These are phyloP conservation scores for Scyliorhinus canicula DNA, from an alignment of 2,797 vertebrate genomes.

Conservation along the genomic window DNA sequence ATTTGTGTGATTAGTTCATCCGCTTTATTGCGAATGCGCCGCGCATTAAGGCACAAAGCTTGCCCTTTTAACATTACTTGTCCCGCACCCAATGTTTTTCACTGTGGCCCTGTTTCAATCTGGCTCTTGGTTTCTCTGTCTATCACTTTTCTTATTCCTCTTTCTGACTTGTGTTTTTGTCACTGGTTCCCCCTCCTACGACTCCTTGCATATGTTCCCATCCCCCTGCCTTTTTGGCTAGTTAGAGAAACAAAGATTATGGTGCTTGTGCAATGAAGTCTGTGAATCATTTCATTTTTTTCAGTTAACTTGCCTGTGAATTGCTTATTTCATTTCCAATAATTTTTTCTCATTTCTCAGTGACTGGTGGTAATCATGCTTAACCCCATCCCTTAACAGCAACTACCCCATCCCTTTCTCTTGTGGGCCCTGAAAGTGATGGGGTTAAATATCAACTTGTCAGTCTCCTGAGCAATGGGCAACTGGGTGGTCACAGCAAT, in stretches of 20 bases:
- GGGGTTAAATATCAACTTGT: not conserved
- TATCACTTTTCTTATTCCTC: too few relatives aligned
- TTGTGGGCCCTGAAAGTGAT: not conserved
- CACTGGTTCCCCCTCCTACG: too few relatives aligned
- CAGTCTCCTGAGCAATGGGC: not conserved
- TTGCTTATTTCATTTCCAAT: not conserved
- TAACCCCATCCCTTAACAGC: not conserved
- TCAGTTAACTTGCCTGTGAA: not conserved
- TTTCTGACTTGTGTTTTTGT: too few relatives aligned
- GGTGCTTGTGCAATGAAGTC: not conserved
- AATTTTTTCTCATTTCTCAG: not conserved
- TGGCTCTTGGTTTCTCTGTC: too few relatives aligned
- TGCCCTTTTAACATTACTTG: too few relatives aligned
- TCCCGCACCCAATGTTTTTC: too few relatives aligned
- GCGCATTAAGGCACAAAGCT: too few relatives aligned
- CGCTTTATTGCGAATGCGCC: too few relatives aligned
- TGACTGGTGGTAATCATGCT: not conserved
- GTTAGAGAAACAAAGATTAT: not conserved
- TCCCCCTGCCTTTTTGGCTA: too few relatives aligned
- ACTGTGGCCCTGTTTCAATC: too few relatives aligned
- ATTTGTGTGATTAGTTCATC: too few relatives aligned
- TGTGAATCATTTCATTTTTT: not conserved
- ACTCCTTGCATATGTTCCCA: too few relatives aligned
- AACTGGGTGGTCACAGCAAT: conserved; percentile 15
- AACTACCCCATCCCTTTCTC: not conserved